Percentiles rank a stretch among this genome's conserved stretches.
Evolutionary conservation across 2,888 invertebrate genomes (phyloP).

Genomic region (Troglohyphantes excavatus): DNA sequence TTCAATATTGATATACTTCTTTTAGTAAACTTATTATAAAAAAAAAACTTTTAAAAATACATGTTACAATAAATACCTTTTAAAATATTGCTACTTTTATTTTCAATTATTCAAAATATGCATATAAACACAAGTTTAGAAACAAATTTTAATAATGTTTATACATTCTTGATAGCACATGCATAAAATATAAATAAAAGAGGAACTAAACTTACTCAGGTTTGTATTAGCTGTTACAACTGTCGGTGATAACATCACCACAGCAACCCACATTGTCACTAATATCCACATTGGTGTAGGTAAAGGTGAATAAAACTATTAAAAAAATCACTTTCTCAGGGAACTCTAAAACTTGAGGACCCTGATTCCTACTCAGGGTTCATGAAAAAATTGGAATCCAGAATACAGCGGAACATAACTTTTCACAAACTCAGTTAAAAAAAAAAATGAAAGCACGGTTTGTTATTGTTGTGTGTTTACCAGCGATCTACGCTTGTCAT

Average conservation of each 20-base stretch:
- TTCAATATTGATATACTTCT: too few species aligned
- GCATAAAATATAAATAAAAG: neutral
- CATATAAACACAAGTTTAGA: too few species aligned
- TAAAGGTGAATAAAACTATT: conserved; percentile 24
- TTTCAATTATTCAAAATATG: too few species aligned
- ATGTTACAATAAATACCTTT: too few species aligned
- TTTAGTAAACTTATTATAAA: too few species aligned
- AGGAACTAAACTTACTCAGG: conserved; percentile 57
- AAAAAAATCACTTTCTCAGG: conserved; percentile 34
- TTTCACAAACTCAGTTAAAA: neutral
- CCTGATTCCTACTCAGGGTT: conserved; percentile 31
- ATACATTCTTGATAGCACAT: too few species aligned
- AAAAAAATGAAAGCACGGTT: conserved; percentile 7
- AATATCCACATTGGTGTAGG: conserved; percentile 62
- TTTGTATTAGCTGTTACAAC: conserved; percentile 67
- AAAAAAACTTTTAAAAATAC: too few species aligned
- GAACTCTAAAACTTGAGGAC: conserved; percentile 33
- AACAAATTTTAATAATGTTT: too few species aligned
- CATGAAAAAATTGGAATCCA: conserved; percentile 52
- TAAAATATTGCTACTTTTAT: too few species aligned
- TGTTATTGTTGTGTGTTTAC: conserved; percentile 47
- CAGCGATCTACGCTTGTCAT: conserved; percentile 43
- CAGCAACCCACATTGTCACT: conserved; percentile 65
- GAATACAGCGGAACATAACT: conserved; percentile 31
- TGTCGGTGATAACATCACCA: conserved; percentile 51